Base-by-base conservation (phyloP, 2,113 vertebrate genomes). In the Spheniscus mendiculus region DNA sequence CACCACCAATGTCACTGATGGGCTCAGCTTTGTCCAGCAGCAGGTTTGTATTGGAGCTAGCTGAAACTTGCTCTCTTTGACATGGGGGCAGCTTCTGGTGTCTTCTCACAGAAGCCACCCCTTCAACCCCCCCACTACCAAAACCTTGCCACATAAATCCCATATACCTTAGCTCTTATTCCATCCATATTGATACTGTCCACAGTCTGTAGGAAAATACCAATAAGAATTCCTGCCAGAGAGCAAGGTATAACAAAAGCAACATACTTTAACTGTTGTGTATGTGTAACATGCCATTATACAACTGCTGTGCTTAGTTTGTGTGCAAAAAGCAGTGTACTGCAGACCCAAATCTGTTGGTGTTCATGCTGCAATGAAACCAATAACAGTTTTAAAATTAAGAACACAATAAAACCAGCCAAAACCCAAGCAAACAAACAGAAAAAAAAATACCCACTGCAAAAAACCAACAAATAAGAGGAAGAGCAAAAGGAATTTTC, bases 61-160 rank as follows among this genome's bases (percentile, higher is more conserved):
- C 19, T 65, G 83, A 15, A 74, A 44, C 8, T 80, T 11, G 6
- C 36, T 83, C 22, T 70, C 15, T 56, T 70, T 8, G 15, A 32
- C 17, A n/a, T 59, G 27, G 17, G 32, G 14, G 20, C 17, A 49
- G n/a, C 30, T 83, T 79, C 34, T 90, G 61, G 38, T 69, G 56
- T 49, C 66, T 84, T 61, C 27, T 84, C 6, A 61, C 4, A 40
- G 79, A 80, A 70, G 18, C 8, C 56, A 71, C 18, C 17, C 19
- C 15, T 71, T 62, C 40, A 81, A 10, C 1, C 6, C 5, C 4
- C 1, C 11, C 0, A 0, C 44, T 55, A 45, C 30, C 21, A 63
- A 45, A 88, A 50, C 25, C 40, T 78, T 79, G 22, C 17, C 66
- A 45, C 3, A 9, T 65, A 92, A 74, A 55, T 13, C 30, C 19